Evolutionary conservation across 2,888 invertebrate species (phyloP).

Genomic region (Neoitamus cyanurus): DNA sequence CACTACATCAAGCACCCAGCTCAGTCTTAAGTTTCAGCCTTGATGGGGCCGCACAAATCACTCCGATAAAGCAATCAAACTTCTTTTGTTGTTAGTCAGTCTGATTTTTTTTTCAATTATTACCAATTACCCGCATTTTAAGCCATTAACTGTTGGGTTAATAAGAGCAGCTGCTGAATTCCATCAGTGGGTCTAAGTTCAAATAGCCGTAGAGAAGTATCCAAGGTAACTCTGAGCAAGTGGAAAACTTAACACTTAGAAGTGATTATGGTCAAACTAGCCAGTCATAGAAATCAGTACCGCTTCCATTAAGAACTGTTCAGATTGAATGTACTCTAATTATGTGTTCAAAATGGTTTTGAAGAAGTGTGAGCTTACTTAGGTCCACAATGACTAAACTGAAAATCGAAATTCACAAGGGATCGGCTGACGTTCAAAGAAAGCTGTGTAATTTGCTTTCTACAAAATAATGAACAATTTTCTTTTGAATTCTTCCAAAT

Average conservation of each 20-base stretch:
- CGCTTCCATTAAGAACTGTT: neutral
- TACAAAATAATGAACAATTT: neutral
- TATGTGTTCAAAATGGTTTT: neutral
- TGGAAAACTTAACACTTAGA: neutral
- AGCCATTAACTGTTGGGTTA: neutral
- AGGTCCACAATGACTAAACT: neutral
- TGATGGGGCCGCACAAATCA: neutral
- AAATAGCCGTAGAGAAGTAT: neutral
- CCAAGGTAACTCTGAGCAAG: neutral
- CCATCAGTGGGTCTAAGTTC: neutral
- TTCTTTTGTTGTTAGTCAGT: neutral
- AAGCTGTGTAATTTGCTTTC: neutral
- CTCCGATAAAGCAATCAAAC: constrained; percentile 1
- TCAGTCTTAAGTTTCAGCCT: neutral
- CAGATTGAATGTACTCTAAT: neutral
- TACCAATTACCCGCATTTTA: neutral
- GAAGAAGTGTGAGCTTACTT: neutral
- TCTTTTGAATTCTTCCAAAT: neutral
- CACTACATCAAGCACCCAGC: neutral
- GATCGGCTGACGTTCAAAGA: neutral
- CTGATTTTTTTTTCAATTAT: neutral
- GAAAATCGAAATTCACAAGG: neutral
- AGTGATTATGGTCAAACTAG: neutral
- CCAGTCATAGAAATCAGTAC: neutral
- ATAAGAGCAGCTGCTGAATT: neutral